Evolutionary conservation across 2,888 invertebrate genomes (phyloP), one percentile per base, ranked within the genome.

Genomic region (Leptura quadrifasciata): DNA sequence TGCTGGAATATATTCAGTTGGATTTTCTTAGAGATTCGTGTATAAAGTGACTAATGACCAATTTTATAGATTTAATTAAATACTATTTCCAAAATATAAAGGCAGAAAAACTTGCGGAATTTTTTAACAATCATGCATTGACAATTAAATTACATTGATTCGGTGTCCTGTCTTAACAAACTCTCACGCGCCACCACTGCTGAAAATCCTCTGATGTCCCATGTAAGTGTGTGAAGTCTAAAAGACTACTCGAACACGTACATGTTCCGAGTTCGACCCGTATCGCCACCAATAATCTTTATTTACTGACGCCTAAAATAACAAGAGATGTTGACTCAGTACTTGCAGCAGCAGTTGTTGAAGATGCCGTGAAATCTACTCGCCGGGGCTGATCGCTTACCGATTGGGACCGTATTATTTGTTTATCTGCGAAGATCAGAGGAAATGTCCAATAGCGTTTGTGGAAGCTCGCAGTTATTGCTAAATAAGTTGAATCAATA

Each of bases 221-320:
- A 5, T 63, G 35, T 63, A 35, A 31, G 18, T 20, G 35, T 63
- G 35, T 67, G 55, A 20, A 65, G 52, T 67, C 39, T 31, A 35
- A 60, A 72, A 72, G 21, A 61, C 64, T 65, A 71, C 83, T 84
- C 79, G 76, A 82, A 81, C 83, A 83, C 81, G 83, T 82, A 80
- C 79, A 61, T 68, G 81, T 80, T 76, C 52, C 58, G 52, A 74
- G 63, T 24, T 21, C 65, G 27, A 64, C 27, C 70, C 80, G 78
- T 84, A 84, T 84, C 84, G 77, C 79, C 76, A 76, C 77, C 82
- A 82, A 84, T 84, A 83, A 84, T 84, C 84, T 84, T 78, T 82
- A 83, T 84, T 83, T 80, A 80, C 84, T 74, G 81, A 79, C 80
- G 82, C 84, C 84, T 84, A 84, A 84, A 84, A 84, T 84, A 84